Evolutionary conservation across 2,113 vertebrate genomes (phyloP), one percentile per base, ranked within the genome.

Genomic region (Morone chrysops): DNA sequence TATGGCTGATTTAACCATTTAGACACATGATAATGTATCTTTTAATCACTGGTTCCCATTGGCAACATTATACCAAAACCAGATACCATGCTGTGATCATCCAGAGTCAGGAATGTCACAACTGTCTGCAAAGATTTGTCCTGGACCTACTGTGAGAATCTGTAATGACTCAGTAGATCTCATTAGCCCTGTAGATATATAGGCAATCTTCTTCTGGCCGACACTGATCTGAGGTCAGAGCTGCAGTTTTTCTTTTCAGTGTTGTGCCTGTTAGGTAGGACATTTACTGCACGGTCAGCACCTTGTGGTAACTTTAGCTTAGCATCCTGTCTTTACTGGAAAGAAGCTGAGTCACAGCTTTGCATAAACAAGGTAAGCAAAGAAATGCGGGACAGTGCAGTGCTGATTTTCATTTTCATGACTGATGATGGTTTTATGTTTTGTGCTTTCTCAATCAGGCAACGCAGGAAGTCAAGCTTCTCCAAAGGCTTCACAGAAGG

Each of bases 401-500:
- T 1, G 11, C 54, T 40, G 53, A 48, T 66, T 31, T 69, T 59
- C n/a, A 56, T 31, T 47, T 47, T 47, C 45, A 16, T 45, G 9
- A 72, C 22, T 61, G 38, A 50, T 59, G 40, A 25, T 8, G 13
- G 4, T 9, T 66, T 69, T 69, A 11, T 57, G 5, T 54, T 74
- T 80, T 83, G 47, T 86, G 53, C 67, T 73, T 81, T 82, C 25
- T 90, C 45, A 12, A 80, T 86, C 89, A 99, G 98, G 84, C 95
- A 97, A 82, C 95, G 97, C 88, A 99, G 96, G 92, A 99, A 97
- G 91, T 97, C 97, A 4, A 96, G 96, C 36, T 97, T 99, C 90
- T 96, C 96, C 91, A 97, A 96, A 77, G 95, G 86, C 89, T 97
- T 96, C 82, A 98, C 97, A 14, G 98, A 99, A 97, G 98, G 98